Base-by-base conservation (phyloP, 2,888 invertebrate genomes). In the Xylocampa areola region DNA sequence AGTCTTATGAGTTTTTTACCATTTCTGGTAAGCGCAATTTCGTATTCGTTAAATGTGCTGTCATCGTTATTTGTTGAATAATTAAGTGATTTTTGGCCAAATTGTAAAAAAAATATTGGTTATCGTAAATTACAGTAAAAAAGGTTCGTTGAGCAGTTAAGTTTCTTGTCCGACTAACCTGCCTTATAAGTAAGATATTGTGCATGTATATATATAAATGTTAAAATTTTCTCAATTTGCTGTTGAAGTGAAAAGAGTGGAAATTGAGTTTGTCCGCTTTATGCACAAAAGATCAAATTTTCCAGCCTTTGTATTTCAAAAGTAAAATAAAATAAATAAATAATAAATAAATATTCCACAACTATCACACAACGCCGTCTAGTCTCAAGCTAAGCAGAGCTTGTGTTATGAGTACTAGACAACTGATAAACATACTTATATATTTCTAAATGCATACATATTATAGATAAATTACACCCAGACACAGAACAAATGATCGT, bases 1-100 rank as follows among this genome's bases (percentile, higher is more conserved):
- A 30, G 30, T 62, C 49, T 79, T 74, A 80, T 77, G 65, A 52
- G 47, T 76, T 76, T 77, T 70, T 36, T 60, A 64, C 77, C 80
- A 69, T 76, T 63, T 76, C 13, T 37, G 79, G 53, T 35, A 11
- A 23, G 7, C 39, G 47, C 51, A 70, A 64, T 68, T 59, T 67
- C 47, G 62, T 73, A 59, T 48, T 63, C 66, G 60, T 57, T 55
- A 70, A 54, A 50, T 44, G 44, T 74, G 67, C 76, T 77, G 77
- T 78, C 74, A 78, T 73, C 70, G 64, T 49, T 58, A 68, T 66
- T 80, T 77, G 59, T 75, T 47, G 57, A 47, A 27, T 44, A 65
- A 71, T 74, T 57, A 48, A 13, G 11, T n/a, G 8, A 0, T 21
- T 23, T 60, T 53, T 41, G 49, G 29, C 40, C n/a, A 45, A 49